Percentiles rank a stretch among this genome's conserved stretches.
phyloP scores from a whole-genome alignment of 2,113 vertebrate species.

The Myotis lucifugus region DNA sequence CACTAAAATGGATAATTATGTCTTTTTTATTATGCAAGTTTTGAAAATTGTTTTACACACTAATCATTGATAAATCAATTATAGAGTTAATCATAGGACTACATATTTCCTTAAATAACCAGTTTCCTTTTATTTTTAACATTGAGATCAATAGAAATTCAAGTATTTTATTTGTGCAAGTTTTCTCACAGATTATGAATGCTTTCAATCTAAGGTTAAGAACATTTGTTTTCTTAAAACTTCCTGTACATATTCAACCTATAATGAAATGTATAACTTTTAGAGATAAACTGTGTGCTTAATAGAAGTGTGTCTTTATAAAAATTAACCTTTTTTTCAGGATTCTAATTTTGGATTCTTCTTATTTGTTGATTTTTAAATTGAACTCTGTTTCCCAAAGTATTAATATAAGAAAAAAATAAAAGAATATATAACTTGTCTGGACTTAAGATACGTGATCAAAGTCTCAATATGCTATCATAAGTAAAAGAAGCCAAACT shows the following conservation, averaged over 20 bases:
- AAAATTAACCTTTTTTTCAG: background rate
- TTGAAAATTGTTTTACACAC: background rate
- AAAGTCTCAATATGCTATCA: background rate
- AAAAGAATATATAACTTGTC: conserved; percentile 12
- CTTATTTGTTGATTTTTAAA: background rate
- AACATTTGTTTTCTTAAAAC: background rate
- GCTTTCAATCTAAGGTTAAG: background rate
- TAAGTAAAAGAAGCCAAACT: background rate
- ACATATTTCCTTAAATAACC: background rate
- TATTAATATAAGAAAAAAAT: background rate
- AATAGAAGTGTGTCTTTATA: background rate
- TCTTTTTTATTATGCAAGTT: conserved; percentile 15
- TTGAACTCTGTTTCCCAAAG: conserved; percentile 3
- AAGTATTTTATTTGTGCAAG: background rate
- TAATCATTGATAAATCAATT: background rate
- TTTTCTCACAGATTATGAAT: background rate
- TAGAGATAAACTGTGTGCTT: background rate
- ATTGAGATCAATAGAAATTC: background rate
- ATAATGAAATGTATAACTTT: background rate
- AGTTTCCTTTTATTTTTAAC: conserved; percentile 21
- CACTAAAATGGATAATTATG: conserved; percentile 42
- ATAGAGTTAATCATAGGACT: background rate
- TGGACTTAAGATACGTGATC: background rate
- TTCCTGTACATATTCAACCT: background rate
- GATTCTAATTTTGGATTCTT: background rate